Base-by-base conservation (phyloP, 1,140 invertebrate species). In the Macrotrachela quadricornifera region DNA sequence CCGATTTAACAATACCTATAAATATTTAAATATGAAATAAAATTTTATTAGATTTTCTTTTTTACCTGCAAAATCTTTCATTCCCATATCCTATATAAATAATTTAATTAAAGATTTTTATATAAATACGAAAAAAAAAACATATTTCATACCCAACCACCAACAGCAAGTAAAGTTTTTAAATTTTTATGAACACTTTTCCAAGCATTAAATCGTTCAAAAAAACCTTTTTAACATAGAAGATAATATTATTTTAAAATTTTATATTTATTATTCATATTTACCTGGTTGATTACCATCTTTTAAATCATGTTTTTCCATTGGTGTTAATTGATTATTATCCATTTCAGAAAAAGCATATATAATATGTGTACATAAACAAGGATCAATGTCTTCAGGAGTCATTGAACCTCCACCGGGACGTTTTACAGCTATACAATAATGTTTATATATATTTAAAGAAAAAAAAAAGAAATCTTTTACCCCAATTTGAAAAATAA, bases 101-200 rank as follows among this genome's bases (percentile, higher is more conserved):
- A 1, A 47, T 18, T 30, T n/a, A 43, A 43, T 9, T 13, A 21
- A 36, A 36, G 13, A 17, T 44, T n/a, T 16, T n/a, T 14, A 6
- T 10, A 17, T 43, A 51, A 43, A 38, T 15, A 43, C 15, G 17
- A n/a, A 18, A 21, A 14, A 21, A 9, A 36, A 12, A 10, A 18
- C 15, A 18, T 17, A 50, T 42, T 39, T 3, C 15, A 17, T 53
- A 53, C 53, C 80, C 58, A 59, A 8, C 58, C 58, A 18, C 58
- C 58, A 16, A 91, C 83, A 9, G 85, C 85, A 53, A 92, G 73
- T 67, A 92, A 70, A 0, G 83, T 88, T 68, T 88, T 88, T 58
- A 91, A 63, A 52, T 83, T 78, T 62, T 84, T 85, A 70, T 91
- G 90, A 70, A 86, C 86, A 0, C 82, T 83, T 70, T 92, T 92